These are phyloP conservation scores for Drosophila fungiperda DNA, from an alignment of 2,888 invertebrate species.

Conservation along the genomic window DNA sequence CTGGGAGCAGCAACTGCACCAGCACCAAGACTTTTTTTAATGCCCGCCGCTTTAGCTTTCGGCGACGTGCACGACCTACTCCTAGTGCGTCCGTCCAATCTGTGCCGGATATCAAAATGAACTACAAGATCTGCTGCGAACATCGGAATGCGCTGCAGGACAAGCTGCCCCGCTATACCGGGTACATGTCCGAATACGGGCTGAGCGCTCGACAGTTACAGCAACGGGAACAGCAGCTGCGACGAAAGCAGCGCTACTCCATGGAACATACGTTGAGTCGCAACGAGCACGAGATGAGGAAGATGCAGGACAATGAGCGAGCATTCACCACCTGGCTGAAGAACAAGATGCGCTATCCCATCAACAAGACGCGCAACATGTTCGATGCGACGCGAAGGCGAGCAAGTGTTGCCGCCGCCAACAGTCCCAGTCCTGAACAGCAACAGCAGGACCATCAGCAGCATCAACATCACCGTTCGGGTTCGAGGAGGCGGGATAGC, in stretches of 20 bases:
- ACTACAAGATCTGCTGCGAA: conserved; percentile 85
- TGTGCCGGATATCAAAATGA: conserved; percentile 79
- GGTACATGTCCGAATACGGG: conserved; percentile 86
- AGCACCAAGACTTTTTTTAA: conserved; percentile 62
- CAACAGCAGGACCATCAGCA: conserved; percentile 11
- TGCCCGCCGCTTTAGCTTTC: conserved; percentile 78
- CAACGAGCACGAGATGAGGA: conserved; percentile 84
- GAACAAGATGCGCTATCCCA: conserved; percentile 84
- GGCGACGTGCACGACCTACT: conserved; percentile 52
- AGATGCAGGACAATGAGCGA: conserved; percentile 86
- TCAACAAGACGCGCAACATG: conserved; percentile 84
- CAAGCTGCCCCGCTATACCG: conserved; percentile 86
- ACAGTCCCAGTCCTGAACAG: conserved; percentile 25
- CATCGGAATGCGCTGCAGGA: conserved; percentile 83
- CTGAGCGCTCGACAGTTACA: conserved; percentile 85
- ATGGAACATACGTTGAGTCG: conserved; percentile 82
- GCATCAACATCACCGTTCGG: conserved; percentile 20
- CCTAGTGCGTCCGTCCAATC: conserved; percentile 29
- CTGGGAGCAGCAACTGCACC: conserved; percentile 41
- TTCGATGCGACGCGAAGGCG: conserved; percentile 78
- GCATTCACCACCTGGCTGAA: conserved; percentile 87
- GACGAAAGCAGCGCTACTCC: conserved; percentile 76
- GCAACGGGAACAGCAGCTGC: conserved; percentile 83
- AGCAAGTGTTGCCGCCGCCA: conserved; percentile 56
- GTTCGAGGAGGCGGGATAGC: conserved; percentile 55